phyloP scores from a whole-genome alignment of 2,113 vertebrate species.

The Panthera uncia region DNA sequence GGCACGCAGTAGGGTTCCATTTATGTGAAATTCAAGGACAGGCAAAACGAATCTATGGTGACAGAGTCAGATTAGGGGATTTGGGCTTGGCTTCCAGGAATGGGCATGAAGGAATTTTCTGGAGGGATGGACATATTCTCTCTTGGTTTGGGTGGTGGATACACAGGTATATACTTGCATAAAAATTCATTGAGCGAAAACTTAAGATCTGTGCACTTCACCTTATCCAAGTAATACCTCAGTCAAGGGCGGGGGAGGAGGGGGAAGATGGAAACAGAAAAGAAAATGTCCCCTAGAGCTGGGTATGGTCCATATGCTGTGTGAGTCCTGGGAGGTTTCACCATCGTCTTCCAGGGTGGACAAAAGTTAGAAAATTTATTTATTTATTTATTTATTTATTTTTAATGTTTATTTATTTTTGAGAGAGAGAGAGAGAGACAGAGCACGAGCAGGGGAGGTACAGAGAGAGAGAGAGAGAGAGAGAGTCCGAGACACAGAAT shows the following conservation, averaged over 20 bases:
- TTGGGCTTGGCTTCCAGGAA: not conserved
- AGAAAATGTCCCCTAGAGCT: not conserved
- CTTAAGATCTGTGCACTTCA: not conserved
- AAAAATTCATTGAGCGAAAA: not conserved
- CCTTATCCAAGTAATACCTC: not conserved
- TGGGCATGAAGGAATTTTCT: not conserved
- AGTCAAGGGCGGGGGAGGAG: not conserved
- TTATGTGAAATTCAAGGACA: not conserved
- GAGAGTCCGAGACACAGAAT: no score
- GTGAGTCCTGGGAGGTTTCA: not conserved
- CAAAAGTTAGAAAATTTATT: not conserved
- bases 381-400: no score
- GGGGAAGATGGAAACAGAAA: not conserved
- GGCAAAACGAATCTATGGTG: not conserved
- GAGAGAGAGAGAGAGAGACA: no score
- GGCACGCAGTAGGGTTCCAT: fast-evolving
- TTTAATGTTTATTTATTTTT: no score
- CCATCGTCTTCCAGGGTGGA: not conserved
- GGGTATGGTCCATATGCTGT: not conserved
- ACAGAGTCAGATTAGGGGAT: not conserved
- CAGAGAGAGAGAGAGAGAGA: no score
- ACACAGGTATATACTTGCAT: not conserved
- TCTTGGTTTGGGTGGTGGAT: not conserved
- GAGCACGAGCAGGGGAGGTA: no score
- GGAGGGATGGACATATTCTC: not conserved